Evolutionary conservation across 2,888 invertebrate genomes (phyloP), one percentile per base, ranked within the genome.

Genomic region (Agrotis exclamationis): DNA sequence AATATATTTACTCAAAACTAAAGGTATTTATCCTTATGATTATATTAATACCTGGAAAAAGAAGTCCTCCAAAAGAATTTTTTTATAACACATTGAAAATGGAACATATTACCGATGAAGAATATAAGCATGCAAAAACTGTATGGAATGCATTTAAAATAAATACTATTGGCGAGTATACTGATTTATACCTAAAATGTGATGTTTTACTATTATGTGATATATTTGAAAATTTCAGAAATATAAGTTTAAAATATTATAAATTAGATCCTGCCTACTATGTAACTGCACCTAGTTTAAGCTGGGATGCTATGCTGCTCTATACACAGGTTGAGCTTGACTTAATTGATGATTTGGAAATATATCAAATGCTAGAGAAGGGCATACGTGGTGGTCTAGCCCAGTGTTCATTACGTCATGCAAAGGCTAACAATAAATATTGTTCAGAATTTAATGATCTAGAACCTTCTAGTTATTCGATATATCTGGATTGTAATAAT

Each of bases 51-150:
- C 50, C 33, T 50, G 33, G 48, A 62, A 6, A 62, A 33, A 22
- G 33, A 62, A 20, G 50, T 69, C 33, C 65, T 63, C 14, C 64
- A 71, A 33, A 74, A 59, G 54, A 50, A 45, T 45, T 18, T 22
- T 58, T 58, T 45, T 58, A 44, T 3, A 58, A 58, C 11, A 44
- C 11, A 11, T 58, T 53, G 22, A 6, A 53, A 53, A 53, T 53
- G 51, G 22, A 3, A 13, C 51, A 53, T 22, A 53, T 24, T n/a
- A 24, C 22, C 22, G 22, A 24, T 24, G n/a, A n/a, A 6, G 51
- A 53, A n/a, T 24, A 24, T 24, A 13, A 24, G 22, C 51, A 53
- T 16, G 51, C 53, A 16, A 22, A 53, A 53, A 24, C 22, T 13
- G 22, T 53, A 14, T 53, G 53, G 53, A 53, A 53, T 53, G 7